Conservation (phyloP, 2,797 vertebrate genomes). For the Rousettus madagascariensis region DNA sequence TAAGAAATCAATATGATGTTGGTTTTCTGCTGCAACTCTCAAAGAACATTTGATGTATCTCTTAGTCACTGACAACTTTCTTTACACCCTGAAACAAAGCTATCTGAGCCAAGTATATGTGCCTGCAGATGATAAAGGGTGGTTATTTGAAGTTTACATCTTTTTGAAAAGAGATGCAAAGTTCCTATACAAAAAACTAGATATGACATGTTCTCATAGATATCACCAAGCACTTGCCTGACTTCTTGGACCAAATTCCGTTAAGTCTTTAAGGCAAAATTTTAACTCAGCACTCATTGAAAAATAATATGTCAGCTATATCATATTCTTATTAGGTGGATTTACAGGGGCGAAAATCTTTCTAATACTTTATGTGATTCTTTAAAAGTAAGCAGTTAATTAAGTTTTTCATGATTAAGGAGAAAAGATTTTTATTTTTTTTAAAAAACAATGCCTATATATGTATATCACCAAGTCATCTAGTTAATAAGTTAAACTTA, state of each 20-base stretch:
- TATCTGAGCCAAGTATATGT: background rate
- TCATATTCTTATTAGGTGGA: background rate
- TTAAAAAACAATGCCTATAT: background rate
- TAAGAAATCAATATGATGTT: slow-evolving; percentile 38
- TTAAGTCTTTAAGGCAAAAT: background rate
- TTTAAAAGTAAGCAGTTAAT: background rate
- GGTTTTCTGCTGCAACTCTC: background rate
- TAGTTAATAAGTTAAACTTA: slow-evolving; percentile 45
- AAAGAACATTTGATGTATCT: background rate
- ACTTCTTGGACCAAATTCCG: background rate
- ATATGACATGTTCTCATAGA: background rate
- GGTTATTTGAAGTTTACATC: background rate
- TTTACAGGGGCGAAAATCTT: background rate
- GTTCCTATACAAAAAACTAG: background rate
- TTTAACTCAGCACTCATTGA: background rate
- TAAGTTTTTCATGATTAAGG: background rate
- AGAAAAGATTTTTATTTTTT: background rate
- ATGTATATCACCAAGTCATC: background rate
- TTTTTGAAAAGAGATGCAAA: slow-evolving; percentile 24
- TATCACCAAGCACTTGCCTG: background rate
- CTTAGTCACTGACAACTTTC: slow-evolving; percentile 22
- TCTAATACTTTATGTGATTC: background rate
- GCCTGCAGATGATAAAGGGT: background rate
- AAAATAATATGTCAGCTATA: background rate
- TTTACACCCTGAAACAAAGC: background rate